Percentiles rank a stretch among this genome's conserved stretches.
phyloP scores from a whole-genome alignment of 2,888 invertebrate species.

The Fabriciana adippe region DNA sequence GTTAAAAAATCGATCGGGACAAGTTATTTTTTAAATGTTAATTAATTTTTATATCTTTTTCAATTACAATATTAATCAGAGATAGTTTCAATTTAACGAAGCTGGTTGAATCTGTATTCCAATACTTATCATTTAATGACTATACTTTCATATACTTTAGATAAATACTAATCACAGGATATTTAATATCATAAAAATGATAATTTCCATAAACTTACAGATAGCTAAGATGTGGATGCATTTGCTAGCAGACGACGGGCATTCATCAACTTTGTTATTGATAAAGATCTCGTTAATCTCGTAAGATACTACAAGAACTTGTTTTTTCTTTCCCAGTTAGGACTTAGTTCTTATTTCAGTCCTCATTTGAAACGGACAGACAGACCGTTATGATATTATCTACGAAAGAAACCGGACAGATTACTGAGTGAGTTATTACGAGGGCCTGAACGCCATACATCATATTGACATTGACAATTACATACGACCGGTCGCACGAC shows the following conservation, averaged over 20 bases:
- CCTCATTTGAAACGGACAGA: slow-evolving; percentile 20
- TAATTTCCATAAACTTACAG: neutral
- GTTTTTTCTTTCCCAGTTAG: slow-evolving; percentile 4
- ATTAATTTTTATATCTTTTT: too few relatives aligned
- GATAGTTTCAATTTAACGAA: too few relatives aligned
- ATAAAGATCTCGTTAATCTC: slow-evolving; percentile 22
- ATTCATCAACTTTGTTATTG: slow-evolving; percentile 8
- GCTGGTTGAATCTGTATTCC: too few relatives aligned
- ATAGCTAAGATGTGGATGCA: neutral
- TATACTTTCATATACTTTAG: too few relatives aligned
- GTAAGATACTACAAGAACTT: slow-evolving; percentile 18
- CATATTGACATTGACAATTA: slow-evolving; percentile 29
- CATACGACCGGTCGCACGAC: slow-evolving; percentile 14
- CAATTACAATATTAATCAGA: too few relatives aligned
- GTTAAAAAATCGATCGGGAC: too few relatives aligned
- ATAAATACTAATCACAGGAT: too few relatives aligned
- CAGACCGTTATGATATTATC: slow-evolving; percentile 23
- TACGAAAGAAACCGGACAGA: slow-evolving; percentile 23
- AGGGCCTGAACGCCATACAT: slow-evolving; percentile 20
- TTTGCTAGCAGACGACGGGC: neutral
- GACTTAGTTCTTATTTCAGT: slow-evolving; percentile 12
- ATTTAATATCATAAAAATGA: slow-evolving; percentile 6
- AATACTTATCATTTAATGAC: too few relatives aligned
- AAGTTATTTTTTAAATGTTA: too few relatives aligned
- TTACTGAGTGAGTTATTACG: slow-evolving; percentile 32